These are phyloP conservation scores for Oxytorus armatus DNA, from an alignment of 2,888 invertebrate genomes.

Conservation along the genomic window DNA sequence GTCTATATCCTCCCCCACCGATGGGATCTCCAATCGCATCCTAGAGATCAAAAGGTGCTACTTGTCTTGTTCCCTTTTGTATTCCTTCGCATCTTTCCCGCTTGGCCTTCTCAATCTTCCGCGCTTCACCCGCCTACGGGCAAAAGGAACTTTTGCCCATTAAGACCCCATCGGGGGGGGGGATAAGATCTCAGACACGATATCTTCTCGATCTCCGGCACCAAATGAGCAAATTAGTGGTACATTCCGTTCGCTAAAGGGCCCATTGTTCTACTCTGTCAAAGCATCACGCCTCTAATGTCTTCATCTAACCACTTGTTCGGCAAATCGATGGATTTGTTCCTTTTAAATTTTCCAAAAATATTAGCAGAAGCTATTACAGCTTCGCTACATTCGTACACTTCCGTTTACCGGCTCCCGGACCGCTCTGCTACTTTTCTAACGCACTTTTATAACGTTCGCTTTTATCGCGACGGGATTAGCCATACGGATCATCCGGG, in stretches of 20 bases:
- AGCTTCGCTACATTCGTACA: not conserved
- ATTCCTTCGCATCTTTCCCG: conserved; percentile 64
- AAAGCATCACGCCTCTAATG: conserved; percentile 44
- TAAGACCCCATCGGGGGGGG: conserved; percentile 36
- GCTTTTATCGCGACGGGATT: conserved; percentile 69
- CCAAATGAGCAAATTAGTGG: conserved; percentile 68
- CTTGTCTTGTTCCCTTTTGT: conserved; percentile 75
- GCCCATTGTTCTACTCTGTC: conserved; percentile 63
- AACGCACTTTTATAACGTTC: conserved; percentile 52
- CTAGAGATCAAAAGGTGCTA: conserved; percentile 77
- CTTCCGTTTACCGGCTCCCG: conserved; percentile 8
- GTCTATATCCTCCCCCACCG: not conserved
- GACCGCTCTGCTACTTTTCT: conserved; percentile 32
- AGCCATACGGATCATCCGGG: conserved; percentile 76
- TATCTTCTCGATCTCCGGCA: conserved; percentile 59
- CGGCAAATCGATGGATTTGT: not conserved
- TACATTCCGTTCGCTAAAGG: conserved; percentile 41
- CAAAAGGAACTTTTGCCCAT: conserved; percentile 25
- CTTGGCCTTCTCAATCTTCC: not conserved
- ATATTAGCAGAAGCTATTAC: not conserved
- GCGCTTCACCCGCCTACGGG: not conserved
- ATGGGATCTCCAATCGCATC: conserved; percentile 67
- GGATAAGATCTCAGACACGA: conserved; percentile 51
- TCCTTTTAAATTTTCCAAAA: conserved; percentile 22
- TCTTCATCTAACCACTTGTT: conserved; percentile 1